phyloP scores from a whole-genome alignment of 2,113 vertebrate genomes.

The Glaucomys volans region DNA sequence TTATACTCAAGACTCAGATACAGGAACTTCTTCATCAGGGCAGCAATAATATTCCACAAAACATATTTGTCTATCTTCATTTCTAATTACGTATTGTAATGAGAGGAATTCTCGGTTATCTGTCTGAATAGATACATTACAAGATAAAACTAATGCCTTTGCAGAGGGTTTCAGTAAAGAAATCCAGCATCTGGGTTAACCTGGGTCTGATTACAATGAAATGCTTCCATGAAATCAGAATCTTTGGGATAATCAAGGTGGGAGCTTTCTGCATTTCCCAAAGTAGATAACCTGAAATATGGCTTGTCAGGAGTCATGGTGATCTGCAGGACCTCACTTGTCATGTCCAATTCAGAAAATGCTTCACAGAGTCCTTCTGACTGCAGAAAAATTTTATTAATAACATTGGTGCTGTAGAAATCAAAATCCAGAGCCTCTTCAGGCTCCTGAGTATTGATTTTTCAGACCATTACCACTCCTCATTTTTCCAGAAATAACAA shows the following conservation, averaged over 20 bases:
- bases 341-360: too few species aligned
- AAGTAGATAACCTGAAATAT: slow-evolving; percentile 93
- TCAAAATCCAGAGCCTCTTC: too few species aligned
- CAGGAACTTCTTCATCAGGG: slow-evolving; percentile 93
- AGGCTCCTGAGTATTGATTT: too few species aligned
- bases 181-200: slow-evolving; percentile 97
- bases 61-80: slow-evolving; percentile 96
- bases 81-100: slow-evolving; percentile 97
- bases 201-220: slow-evolving; percentile 94
- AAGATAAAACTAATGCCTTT: slow-evolving; percentile 95
- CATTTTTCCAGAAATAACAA: too few species aligned
- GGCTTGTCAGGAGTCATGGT: too few species aligned
- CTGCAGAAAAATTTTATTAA: too few species aligned
- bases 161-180: slow-evolving; percentile 96
- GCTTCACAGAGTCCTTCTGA: too few species aligned
- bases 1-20: slow-evolving; percentile 77
- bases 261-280: slow-evolving; percentile 96
- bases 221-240: slow-evolving; percentile 97
- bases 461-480: too few species aligned
- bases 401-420: too few species aligned
- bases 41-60: slow-evolving; percentile 99
- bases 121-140: slow-evolving; percentile 96
- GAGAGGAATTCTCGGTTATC: slow-evolving; percentile 96
- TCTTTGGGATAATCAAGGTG: slow-evolving; percentile 98
- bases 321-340: too few species aligned